Percentiles rank a stretch among this genome's conserved stretches.
Evolutionary conservation across 1,140 invertebrate genomes (phyloP).

Genomic region (Drosophila burlai): DNA sequence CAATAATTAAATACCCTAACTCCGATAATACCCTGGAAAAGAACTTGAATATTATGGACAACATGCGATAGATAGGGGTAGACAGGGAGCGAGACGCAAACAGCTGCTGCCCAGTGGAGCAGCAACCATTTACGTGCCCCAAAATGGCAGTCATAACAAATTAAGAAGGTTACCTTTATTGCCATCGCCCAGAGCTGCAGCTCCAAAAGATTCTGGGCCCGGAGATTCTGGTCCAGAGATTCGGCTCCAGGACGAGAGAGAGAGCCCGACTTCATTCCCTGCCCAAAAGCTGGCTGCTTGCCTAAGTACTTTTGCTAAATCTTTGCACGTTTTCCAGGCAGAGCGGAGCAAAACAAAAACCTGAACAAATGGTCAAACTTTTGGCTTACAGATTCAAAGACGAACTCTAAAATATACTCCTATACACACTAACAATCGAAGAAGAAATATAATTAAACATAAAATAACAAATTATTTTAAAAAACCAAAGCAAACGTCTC

Average conservation of each 20-base stretch:
- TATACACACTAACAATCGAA: not conserved
- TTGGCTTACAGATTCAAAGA: not conserved
- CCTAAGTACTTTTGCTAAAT: constrained; percentile 63
- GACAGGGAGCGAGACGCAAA: not conserved
- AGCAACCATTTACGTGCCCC: constrained; percentile 60
- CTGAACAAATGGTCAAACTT: constrained; percentile 19
- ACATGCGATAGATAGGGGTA: not conserved
- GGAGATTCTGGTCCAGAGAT: constrained; percentile 4
- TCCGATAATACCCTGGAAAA: not conserved
- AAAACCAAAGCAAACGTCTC: not conserved
- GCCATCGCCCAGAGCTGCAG: constrained; percentile 52
- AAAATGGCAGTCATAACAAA: constrained; percentile 80
- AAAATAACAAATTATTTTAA: not conserved
- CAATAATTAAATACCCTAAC: no score
- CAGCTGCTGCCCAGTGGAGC: constrained; percentile 44
- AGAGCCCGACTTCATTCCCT: constrained; percentile 9
- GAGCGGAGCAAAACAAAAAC: constrained; percentile 29
- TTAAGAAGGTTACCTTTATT: constrained; percentile 81
- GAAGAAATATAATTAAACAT: no score
- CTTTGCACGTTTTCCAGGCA: constrained; percentile 46
- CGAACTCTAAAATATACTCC: not conserved
- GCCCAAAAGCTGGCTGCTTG: constrained; percentile 44
- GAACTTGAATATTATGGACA: not conserved
- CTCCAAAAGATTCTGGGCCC: constrained; percentile 6
- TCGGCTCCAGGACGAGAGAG: constrained; percentile 11